Percentiles rank a stretch among this genome's conserved stretches.
phyloP scores from a whole-genome alignment of 2,113 vertebrate species.

The Pyrgilauda ruficollis region DNA sequence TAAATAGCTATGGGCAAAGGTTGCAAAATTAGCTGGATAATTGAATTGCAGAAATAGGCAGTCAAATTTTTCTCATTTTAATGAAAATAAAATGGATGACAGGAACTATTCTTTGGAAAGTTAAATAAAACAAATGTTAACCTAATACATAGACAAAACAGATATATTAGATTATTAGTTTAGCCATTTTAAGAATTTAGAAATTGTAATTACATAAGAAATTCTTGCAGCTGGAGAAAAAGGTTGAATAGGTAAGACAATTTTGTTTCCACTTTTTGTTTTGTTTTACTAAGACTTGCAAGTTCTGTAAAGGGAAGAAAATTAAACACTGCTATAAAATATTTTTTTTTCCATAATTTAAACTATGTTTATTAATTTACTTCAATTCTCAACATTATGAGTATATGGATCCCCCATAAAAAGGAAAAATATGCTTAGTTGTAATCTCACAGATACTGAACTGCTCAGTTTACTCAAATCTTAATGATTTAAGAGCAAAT shows the following conservation, averaged over 20 bases:
- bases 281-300: not conserved
- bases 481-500: not conserved
- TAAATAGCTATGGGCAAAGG: not conserved
- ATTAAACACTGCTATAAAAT: not conserved
- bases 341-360: not conserved
- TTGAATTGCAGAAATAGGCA: not conserved
- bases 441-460: not conserved
- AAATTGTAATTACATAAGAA: not conserved
- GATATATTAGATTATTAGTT: not conserved
- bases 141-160: not conserved
- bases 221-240: not conserved
- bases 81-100: not conserved
- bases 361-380: not conserved
- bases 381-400: not conserved
- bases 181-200: not conserved
- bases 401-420: not conserved
- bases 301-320: not conserved
- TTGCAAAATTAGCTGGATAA: not conserved
- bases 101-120: not conserved
- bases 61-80: not conserved
- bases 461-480: not conserved
- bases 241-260: not conserved
- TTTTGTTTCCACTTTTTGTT: not conserved
- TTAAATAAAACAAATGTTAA: not conserved
- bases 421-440: not conserved